These are phyloP conservation scores for Grammomys surdaster DNA, from an alignment of 2,113 vertebrate genomes.

Conservation along the genomic window DNA sequence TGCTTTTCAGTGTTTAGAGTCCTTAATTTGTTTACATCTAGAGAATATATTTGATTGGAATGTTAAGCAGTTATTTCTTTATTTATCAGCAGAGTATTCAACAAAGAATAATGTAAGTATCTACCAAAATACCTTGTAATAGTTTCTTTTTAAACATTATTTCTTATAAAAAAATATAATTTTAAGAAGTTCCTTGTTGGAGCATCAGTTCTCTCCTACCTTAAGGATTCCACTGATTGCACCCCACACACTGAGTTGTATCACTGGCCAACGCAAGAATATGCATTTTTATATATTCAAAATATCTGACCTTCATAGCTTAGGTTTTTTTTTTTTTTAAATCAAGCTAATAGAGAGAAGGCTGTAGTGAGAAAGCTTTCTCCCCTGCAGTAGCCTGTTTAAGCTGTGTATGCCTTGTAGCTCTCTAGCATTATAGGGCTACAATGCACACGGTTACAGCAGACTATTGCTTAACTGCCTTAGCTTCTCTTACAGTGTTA, in stretches of 20 bases:
- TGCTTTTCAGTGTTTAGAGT: slow-evolving; percentile 74
- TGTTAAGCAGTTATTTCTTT: slow-evolving; percentile 98
- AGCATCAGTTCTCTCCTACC: neutral
- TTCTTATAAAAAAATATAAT: neutral
- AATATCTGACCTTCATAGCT: neutral
- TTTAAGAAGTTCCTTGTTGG: neutral
- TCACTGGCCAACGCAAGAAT: neutral
- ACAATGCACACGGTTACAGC: neutral
- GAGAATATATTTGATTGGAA: slow-evolving; percentile 99
- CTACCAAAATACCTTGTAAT: slow-evolving; percentile 20
- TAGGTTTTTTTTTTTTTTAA: neutral
- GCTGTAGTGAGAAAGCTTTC: neutral
- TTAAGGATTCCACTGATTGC: neutral
- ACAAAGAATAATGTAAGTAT: slow-evolving; percentile 97
- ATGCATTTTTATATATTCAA: neutral
- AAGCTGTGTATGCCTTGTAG: neutral
- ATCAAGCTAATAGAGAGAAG: neutral
- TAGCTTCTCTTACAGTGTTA: neutral
- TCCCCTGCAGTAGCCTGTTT: neutral
- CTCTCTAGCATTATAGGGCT: neutral
- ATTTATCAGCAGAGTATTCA: slow-evolving; percentile 97
- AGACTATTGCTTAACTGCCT: neutral
- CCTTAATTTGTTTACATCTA: slow-evolving; percentile 94
- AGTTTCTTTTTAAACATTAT: slow-evolving; percentile 1
- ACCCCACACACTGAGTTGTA: neutral